phyloP scores from a whole-genome alignment of 2,113 vertebrate species.

The Prionailurus viverrinus region DNA sequence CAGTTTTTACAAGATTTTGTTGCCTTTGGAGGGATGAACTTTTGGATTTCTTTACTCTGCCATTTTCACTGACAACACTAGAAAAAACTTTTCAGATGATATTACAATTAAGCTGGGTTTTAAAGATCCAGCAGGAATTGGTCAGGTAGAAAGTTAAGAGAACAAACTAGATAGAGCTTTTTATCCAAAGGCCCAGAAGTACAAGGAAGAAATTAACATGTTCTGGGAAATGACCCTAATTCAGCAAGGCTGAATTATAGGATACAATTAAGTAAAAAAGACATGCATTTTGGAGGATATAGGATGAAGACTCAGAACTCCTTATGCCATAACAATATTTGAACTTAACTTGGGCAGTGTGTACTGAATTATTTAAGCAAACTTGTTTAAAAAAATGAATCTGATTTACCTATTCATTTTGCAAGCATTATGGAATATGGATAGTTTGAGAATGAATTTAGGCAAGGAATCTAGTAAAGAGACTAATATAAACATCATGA shows the following conservation, averaged over 20 bases:
- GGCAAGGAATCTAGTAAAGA: background rate
- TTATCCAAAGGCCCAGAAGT: background rate
- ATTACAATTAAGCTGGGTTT: background rate
- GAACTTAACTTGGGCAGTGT: background rate
- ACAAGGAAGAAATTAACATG: background rate
- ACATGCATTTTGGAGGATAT: background rate
- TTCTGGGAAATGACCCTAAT: background rate
- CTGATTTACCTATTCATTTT: background rate
- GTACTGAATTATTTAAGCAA: background rate
- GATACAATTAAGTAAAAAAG: background rate
- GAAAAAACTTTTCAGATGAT: background rate
- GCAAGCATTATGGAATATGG: background rate
- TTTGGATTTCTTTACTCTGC: background rate
- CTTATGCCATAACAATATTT: background rate
- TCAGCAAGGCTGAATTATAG: background rate
- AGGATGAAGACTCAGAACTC: background rate
- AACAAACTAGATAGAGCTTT: background rate
- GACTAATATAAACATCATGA: background rate
- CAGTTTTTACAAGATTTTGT: background rate
- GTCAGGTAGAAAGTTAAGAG: background rate
- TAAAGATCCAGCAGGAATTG: background rate
- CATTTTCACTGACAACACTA: constrained; percentile 17
- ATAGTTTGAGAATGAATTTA: background rate
- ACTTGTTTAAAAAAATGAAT: background rate
- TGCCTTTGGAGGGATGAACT: background rate